phyloP scores from a whole-genome alignment of 2,113 vertebrate species.

The Eolophus roseicapilla region DNA sequence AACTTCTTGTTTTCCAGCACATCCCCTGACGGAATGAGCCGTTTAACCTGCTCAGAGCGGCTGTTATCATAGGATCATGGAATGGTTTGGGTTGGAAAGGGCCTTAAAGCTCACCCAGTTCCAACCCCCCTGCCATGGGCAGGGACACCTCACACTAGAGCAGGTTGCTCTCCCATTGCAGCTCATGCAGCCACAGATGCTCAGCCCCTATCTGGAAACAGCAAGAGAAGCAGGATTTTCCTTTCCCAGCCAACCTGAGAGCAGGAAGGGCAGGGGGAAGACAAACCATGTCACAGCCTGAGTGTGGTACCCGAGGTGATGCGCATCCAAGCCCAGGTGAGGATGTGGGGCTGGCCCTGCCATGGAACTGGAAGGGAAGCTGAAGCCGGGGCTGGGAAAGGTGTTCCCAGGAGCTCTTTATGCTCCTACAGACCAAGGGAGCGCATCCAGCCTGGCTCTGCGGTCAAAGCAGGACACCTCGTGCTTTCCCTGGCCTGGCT shows the following conservation, averaged over 20 bases:
- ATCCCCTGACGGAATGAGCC: fast-evolving
- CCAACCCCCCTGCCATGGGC: background rate
- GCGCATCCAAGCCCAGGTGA: background rate
- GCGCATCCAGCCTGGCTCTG: background rate
- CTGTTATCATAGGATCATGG: background rate
- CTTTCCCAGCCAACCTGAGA: background rate
- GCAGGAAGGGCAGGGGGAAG: background rate
- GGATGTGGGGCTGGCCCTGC: background rate
- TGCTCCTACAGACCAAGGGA: background rate
- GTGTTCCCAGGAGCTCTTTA: background rate
- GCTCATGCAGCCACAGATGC: background rate
- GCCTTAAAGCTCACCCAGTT: background rate
- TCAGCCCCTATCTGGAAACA: background rate
- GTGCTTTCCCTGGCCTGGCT: background rate
- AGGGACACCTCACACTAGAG: background rate
- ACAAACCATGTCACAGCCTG: background rate
- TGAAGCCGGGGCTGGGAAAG: background rate
- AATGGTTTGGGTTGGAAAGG: background rate
- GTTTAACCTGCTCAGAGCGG: fast-evolving
- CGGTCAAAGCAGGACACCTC: background rate
- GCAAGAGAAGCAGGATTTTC: background rate
- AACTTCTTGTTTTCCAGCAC: background rate
- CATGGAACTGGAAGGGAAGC: fast-evolving
- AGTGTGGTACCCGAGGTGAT: background rate
- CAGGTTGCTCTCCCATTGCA: background rate